A percentile compares a stretch with the other conserved stretches of the same genome.
phyloP scores from a whole-genome alignment of 2,888 invertebrate species.

The Plutella xylostella region DNA sequence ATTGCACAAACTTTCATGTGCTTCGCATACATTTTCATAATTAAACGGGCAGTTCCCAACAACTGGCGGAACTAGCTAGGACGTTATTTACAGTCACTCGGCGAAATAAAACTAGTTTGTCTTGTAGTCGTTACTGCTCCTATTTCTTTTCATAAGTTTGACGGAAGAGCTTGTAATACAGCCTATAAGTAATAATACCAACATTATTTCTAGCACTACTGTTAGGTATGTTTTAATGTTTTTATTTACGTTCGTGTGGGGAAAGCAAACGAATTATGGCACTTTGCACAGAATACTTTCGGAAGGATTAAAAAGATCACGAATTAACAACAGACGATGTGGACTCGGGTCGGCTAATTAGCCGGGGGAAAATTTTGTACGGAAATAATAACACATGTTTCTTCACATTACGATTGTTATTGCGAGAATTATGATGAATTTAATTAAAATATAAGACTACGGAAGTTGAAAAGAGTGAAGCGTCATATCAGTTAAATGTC shows the following conservation, averaged over 20 bases:
- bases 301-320: slow-evolving; percentile 33
- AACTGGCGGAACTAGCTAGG: slow-evolving; percentile 42
- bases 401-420: slow-evolving; percentile 3
- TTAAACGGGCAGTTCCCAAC: slow-evolving; percentile 60
- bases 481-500: not conserved
- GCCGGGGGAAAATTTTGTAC: slow-evolving; percentile 37
- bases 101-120: slow-evolving; percentile 35
- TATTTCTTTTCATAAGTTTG: not conserved
- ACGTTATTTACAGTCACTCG: slow-evolving; percentile 49
- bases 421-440: no score
- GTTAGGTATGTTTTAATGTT: no score
- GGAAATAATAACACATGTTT: slow-evolving; percentile 1
- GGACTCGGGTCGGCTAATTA: slow-evolving; percentile 50
- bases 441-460: no score
- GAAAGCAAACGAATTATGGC: slow-evolving; percentile 4
- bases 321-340: slow-evolving; percentile 48
- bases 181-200: no score
- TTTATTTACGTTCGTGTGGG: no score
- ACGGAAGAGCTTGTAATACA: no score
- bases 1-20: slow-evolving; percentile 68
- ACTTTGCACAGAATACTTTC: slow-evolving; percentile 11
- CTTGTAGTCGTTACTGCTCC: slow-evolving; percentile 2
- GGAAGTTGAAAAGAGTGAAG: no score
- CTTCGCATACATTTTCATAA: slow-evolving; percentile 68
- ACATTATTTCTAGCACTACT: no score